Conservation (phyloP, 2,888 invertebrate species). For the Chaetoderma sp. region DNA sequence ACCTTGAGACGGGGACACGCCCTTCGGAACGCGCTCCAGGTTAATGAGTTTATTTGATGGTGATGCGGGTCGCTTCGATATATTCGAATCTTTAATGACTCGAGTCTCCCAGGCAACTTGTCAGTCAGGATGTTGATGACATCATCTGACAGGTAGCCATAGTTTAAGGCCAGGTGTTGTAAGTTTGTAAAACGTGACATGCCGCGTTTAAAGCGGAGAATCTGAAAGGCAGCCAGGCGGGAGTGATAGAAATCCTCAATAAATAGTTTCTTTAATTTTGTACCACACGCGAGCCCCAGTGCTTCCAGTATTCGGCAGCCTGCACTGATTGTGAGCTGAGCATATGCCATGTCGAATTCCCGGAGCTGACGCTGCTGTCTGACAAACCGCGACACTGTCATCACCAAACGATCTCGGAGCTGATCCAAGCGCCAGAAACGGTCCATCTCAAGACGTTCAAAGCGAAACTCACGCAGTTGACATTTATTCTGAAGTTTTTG, state of each 20-base stretch:
- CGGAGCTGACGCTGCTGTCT: conserved; percentile 41
- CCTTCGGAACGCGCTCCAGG: conserved; percentile 43
- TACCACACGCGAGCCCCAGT: conserved; percentile 42
- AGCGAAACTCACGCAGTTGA: conserved; percentile 44
- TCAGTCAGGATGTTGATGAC: conserved; percentile 44
- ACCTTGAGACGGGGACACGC: conserved; percentile 49
- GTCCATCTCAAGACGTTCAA: conserved; percentile 49
- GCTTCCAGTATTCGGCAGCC: conserved; percentile 50
- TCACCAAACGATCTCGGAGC: conserved; percentile 44
- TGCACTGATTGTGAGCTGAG: conserved; percentile 39
- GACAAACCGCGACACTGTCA: conserved; percentile 47
- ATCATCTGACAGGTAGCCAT: conserved; percentile 53
- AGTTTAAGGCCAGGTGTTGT: conserved; percentile 49
- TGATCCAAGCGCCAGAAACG: conserved; percentile 56
- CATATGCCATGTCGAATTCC: conserved; percentile 48
- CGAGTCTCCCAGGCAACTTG: conserved; percentile 42
- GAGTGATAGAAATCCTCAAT: conserved; percentile 58
- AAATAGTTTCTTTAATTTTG: conserved; percentile 41
- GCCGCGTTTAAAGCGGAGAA: conserved; percentile 39
- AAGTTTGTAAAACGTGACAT: conserved; percentile 48
- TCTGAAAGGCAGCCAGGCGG: conserved; percentile 40
- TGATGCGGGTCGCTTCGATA: conserved; percentile 53
- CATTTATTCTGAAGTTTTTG: conserved; percentile 38
- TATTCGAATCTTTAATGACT: conserved; percentile 47
- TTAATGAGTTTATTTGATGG: conserved; percentile 44